A percentile compares a stretch with the other conserved stretches of the same genome.
Evolutionary conservation across 2,888 invertebrate species (phyloP).

Genomic region (Taphrorychus bicolor): DNA sequence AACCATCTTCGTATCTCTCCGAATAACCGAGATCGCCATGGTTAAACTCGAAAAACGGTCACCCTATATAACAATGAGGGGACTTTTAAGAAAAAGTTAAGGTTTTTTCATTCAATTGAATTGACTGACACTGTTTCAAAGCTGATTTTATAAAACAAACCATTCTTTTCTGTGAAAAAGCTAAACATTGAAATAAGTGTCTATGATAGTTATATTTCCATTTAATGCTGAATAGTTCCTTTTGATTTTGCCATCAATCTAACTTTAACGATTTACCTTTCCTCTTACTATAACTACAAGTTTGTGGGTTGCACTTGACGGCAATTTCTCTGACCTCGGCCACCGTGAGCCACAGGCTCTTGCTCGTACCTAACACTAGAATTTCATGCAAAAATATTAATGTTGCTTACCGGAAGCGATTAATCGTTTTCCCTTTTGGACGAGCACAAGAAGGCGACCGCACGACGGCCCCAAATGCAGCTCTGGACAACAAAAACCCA

Average conservation of each 20-base stretch:
- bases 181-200: too few species aligned
- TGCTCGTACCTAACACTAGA: constrained; percentile 56
- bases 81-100: too few species aligned
- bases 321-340: constrained; percentile 50
- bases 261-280: constrained; percentile 26
- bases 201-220: too few species aligned
- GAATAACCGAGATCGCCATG: too few species aligned
- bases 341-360: constrained; percentile 48
- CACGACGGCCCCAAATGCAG: constrained; percentile 55
- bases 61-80: too few species aligned
- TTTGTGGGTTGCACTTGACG: constrained; percentile 41
- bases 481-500: constrained; percentile 50
- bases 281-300: constrained; percentile 41
- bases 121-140: too few species aligned
- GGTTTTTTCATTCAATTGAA: too few species aligned
- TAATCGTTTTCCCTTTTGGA: constrained; percentile 60
- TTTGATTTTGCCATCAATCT: background rate
- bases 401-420: constrained; percentile 56
- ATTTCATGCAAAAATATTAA: constrained; percentile 58
- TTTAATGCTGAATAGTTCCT: background rate
- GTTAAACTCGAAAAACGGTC: too few species aligned
- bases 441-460: constrained; percentile 59
- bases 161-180: too few species aligned
- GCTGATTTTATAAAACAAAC: too few species aligned
- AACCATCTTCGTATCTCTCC: too few species aligned